Evolutionary conservation across 2,113 vertebrate species (phyloP).

Genomic region (Pteronura brasiliensis): DNA sequence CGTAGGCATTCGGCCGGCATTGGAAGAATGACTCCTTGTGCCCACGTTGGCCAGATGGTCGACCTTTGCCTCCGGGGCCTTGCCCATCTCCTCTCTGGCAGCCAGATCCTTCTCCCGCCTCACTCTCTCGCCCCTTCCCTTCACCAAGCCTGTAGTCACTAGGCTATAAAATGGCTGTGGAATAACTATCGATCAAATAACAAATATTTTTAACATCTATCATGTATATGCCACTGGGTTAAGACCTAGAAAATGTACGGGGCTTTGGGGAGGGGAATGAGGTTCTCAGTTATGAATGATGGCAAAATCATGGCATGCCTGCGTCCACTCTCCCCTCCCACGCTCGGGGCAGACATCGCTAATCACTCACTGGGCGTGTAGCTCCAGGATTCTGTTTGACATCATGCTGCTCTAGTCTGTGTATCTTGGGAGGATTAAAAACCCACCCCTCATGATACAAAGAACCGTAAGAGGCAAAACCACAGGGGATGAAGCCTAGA

Average conservation of each 20-base stretch:
- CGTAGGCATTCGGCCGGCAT: fast-evolving
- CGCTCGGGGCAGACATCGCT: not conserved
- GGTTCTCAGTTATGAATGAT: not conserved
- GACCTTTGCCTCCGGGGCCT: not conserved
- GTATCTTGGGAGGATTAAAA: not conserved
- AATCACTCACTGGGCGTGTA: not conserved
- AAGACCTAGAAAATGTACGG: not conserved
- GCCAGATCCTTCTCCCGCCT: not conserved
- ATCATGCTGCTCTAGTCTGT: not conserved
- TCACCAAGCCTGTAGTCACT: not conserved
- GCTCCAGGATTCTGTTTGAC: not conserved
- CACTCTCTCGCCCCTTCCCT: not conserved
- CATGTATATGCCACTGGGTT: not conserved
- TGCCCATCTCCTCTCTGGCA: not conserved
- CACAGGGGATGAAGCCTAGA: not conserved
- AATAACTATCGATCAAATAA: not conserved
- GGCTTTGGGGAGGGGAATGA: not conserved
- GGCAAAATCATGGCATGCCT: fast-evolving
- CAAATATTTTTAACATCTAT: not conserved
- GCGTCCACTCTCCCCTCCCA: fast-evolving
- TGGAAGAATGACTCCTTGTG: not conserved
- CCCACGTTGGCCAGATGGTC: not conserved
- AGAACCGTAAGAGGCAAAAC: not conserved
- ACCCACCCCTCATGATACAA: not conserved
- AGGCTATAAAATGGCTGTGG: not conserved